Evolutionary conservation across 2,797 vertebrate species (phyloP).

Genomic region (Gorsachius magnificus): DNA sequence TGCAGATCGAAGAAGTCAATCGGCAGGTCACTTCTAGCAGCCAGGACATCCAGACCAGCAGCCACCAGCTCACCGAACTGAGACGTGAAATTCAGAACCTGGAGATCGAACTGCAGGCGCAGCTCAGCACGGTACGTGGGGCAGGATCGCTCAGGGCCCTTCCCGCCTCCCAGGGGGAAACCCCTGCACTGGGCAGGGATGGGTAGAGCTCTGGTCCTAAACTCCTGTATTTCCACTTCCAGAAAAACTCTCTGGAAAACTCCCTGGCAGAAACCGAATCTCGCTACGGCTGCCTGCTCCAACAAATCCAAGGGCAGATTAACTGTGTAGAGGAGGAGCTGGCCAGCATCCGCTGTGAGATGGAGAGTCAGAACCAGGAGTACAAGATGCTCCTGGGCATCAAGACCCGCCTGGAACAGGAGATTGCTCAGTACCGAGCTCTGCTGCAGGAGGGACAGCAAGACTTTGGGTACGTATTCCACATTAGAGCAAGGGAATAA

Average conservation of each 20-base stretch:
- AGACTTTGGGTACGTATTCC: constrained; percentile 61
- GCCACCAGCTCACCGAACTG: constrained; percentile 82
- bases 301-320: constrained; percentile 65
- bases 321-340: constrained; percentile 58
- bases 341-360: constrained; percentile 54
- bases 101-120: constrained; percentile 91
- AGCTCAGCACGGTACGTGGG: constrained; percentile 85
- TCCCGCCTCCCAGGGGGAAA: rapidly evolving
- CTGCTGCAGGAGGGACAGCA: constrained; percentile 71
- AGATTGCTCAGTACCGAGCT: constrained; percentile 61
- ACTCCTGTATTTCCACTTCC: not conserved
- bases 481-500: too few relatives aligned
- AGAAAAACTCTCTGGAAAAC: constrained; percentile 72
- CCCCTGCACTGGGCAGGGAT: not conserved
- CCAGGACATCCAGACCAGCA: constrained; percentile 81
- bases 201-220: not conserved
- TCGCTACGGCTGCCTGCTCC: constrained; percentile 60
- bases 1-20: constrained; percentile 77
- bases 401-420: constrained; percentile 67
- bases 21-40: constrained; percentile 79
- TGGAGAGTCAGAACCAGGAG: constrained; percentile 61
- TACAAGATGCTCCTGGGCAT: constrained; percentile 66
- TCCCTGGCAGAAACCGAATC: constrained; percentile 65
- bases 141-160: not conserved
- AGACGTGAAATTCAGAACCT: constrained; percentile 82